Base-by-base conservation (phyloP, 2,113 vertebrate genomes). In the Pholis gunnellus region DNA sequence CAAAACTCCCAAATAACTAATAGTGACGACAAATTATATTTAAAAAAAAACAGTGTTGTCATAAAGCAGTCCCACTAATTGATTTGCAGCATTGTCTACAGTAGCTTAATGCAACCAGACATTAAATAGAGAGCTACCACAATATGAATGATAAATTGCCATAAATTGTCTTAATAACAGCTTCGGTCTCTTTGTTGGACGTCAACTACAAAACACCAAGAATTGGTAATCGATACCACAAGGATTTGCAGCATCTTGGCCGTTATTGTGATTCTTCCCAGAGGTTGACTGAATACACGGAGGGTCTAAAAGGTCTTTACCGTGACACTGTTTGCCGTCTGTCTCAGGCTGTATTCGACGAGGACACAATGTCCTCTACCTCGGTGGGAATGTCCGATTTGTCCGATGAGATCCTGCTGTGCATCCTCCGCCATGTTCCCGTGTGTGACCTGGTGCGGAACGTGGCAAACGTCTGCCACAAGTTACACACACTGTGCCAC, bases 321-420 rank as follows among this genome's bases (percentile, higher is more conserved):
- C 1, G 0, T 57, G 17, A 54, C n/a, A 17, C 4, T 29, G 9
- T 68, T 71, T 77, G 0, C 18, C 71, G 25, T 85, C 36, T 25
- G 18, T 76, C 54, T 69, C 85, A 98, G 96, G 95, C 94, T 31
- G 75, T 82, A 0, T 38, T 92, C 50, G 94, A 80, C 2, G 86
- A 93, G 56, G 95, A 95, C 22, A 92, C 79, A 0, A 80, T 87
- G 34, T 92, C 95, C 22, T 91, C 94, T 0, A 82, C 70, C 1
- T 91, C 90, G 0, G 88, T 97, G 85, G 96, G 96, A 72, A 94
- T 99, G 85, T 97, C 96, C 2, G 97, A 96, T 73, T 96, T 99
- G 83, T 98, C 97, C 0, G 98, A 99, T 31, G 98, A 99, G 93
- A 98, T 99, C 87, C 94, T 99, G 60, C 88, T 99, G 83, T 96